Base-by-base conservation (phyloP, 2,888 invertebrate species). In the Phalera bucephala region DNA sequence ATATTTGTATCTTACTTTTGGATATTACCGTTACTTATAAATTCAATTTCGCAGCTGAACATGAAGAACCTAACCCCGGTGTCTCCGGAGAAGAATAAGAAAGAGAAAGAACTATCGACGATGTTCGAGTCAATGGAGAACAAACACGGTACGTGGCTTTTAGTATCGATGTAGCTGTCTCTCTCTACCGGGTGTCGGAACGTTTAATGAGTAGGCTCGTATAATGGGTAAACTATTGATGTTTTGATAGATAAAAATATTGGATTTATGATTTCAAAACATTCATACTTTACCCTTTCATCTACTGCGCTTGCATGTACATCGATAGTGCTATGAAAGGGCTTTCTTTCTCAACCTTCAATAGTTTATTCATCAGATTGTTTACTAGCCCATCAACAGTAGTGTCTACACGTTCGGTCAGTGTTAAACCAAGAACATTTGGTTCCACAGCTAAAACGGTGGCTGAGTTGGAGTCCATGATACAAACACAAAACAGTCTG, bases 401-500 rank as follows among this genome's bases (percentile, higher is more conserved):
- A 49, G 50, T 52, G 48, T 43, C 50, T 46, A 40, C n/a, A 17
- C 47, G 46, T 52, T 7, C 17, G 19, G 17, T 33, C 17, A 11
- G 23, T 17, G 32, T 81, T 92, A 93, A 90, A 80, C 74, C 69
- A 69, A 73, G 74, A 75, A 72, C 72, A 78, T 87, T 86, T 86
- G 87, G 80, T 86, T 86, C 82, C 86, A 80, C 94, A 96, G 96
- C 94, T 92, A 94, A 94, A 91, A 96, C 95, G 80, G 95, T 96
- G 90, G 93, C 94, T 91, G 95, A 95, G 91, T 93, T 96, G 91
- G 96, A 96, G 92, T 93, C 94, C 85, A 94, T 95, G 94, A 93
- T 96, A 91, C 94, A 94, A 91, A 95, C 94, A 91, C 96, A 96
- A 93, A 95, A 95, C 93, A 94, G 94, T 93, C 95, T 96, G 93